A percentile compares a stretch with the other conserved stretches of the same genome.
Evolutionary conservation across 2,888 invertebrate genomes (phyloP).

Genomic region (Diaphora mendica): DNA sequence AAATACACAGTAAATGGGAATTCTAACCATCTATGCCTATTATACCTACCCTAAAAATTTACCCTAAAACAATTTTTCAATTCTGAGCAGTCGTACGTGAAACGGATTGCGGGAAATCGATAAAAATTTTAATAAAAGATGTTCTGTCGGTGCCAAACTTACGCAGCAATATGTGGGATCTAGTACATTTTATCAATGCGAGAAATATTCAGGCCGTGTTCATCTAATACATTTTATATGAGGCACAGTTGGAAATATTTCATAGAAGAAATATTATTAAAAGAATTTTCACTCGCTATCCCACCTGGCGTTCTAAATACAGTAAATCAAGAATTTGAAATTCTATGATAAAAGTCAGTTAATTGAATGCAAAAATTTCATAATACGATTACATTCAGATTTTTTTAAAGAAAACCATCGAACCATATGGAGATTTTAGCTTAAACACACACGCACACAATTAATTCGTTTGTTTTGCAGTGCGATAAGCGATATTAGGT

Average conservation of each 20-base stretch:
- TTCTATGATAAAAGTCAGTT: not conserved
- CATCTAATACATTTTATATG: conserved; percentile 13
- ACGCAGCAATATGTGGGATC: conserved; percentile 6
- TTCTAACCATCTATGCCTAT: not conserved
- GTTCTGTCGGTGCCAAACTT: conserved; percentile 7
- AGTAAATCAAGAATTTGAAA: not conserved
- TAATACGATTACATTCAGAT: too few species aligned
- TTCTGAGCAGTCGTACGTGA: not conserved
- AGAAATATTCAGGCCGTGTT: conserved; percentile 1
- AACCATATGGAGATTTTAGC: too few species aligned
- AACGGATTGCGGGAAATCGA: not conserved
- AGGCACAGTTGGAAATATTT: conserved; percentile 3
- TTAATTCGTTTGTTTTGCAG: too few species aligned
- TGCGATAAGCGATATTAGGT: too few species aligned
- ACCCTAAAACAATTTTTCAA: not conserved
- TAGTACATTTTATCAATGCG: not conserved
- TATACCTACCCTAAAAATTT: not conserved
- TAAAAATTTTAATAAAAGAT: conserved; percentile 10
- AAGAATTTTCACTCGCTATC: not conserved
- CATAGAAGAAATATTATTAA: conserved; percentile 3
- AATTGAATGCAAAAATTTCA: not conserved
- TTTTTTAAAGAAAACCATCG: too few species aligned
- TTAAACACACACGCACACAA: too few species aligned
- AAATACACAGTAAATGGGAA: not conserved
- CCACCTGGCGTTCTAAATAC: not conserved